Conservation (phyloP, 1,140 invertebrate genomes). For the Hestina assimilis region DNA sequence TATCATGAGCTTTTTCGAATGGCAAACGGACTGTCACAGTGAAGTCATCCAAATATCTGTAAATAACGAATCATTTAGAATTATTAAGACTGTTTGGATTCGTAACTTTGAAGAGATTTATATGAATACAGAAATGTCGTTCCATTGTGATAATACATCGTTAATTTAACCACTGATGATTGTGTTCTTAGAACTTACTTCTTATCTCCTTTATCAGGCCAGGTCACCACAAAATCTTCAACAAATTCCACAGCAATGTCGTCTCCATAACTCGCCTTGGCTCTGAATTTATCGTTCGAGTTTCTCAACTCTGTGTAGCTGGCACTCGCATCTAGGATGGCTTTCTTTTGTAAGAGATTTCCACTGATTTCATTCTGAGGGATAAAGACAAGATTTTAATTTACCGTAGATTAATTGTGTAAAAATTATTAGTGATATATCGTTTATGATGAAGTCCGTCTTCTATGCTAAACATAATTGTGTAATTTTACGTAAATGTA, state of each 20-base stretch:
- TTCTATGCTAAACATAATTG: no score
- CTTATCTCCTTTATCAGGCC: slow-evolving; percentile 45
- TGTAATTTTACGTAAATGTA: no score
- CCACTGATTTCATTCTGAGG: slow-evolving; percentile 55
- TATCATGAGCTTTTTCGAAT: slow-evolving; percentile 67
- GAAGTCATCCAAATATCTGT: slow-evolving; percentile 46
- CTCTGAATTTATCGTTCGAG: slow-evolving; percentile 59
- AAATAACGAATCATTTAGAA: slow-evolving; percentile 10
- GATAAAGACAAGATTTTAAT: no score
- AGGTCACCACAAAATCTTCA: slow-evolving; percentile 25
- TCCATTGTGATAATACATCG: not conserved
- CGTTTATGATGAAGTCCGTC: no score
- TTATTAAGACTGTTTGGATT: no score
- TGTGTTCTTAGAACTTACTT: slow-evolving; percentile 39
- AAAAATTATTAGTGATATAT: no score
- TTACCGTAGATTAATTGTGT: no score
- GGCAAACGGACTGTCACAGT: slow-evolving; percentile 50
- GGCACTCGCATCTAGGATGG: slow-evolving; percentile 40
- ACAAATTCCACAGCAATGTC: slow-evolving; percentile 49
- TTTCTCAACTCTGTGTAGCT: slow-evolving; percentile 39
- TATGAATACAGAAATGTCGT: no score
- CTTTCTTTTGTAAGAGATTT: slow-evolving; percentile 59
- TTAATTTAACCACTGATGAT: not conserved
- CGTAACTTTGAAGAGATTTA: no score
- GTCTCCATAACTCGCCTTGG: slow-evolving; percentile 65